Evolutionary conservation across 2,113 vertebrate species (phyloP).

Genomic region (Nansenia antarctica): DNA sequence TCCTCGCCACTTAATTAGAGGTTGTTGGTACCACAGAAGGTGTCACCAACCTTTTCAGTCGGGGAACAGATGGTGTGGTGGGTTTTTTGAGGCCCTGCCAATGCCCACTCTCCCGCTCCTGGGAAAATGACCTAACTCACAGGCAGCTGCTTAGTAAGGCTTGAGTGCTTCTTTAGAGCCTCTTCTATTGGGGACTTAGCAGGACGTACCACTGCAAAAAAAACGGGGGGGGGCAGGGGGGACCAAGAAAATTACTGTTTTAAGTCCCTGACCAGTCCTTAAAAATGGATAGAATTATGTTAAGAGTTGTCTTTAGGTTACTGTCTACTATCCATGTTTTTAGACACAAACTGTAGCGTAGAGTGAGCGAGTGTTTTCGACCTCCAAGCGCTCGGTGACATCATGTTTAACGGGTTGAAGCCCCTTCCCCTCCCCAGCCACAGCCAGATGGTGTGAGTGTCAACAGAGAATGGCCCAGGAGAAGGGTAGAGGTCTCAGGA

Average conservation of each 20-base stretch:
- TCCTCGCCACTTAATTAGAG: conserved; percentile 98
- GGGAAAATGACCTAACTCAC: conserved; percentile 99
- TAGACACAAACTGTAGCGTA: conserved; percentile 16
- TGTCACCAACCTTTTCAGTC: conserved; percentile 96
- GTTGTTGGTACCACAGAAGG: conserved; percentile 98
- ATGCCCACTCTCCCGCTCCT: conserved; percentile 98
- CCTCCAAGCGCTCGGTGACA: conserved; percentile 42
- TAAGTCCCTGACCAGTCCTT: neutral
- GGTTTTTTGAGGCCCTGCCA: conserved; percentile 95
- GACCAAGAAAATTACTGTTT: neutral
- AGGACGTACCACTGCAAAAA: conserved; percentile 82
- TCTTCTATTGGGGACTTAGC: conserved; percentile 75
- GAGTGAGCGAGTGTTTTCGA: conserved; percentile 25
- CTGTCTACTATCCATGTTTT: conserved; percentile 31
- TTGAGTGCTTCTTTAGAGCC: conserved; percentile 99
- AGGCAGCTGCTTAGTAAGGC: conserved; percentile 98
- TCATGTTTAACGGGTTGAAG: conserved; percentile 54
- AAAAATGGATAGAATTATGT: neutral
- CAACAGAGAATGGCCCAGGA: conserved; percentile 85
- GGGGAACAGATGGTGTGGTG: conserved; percentile 98
- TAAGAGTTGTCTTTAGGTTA: no score
- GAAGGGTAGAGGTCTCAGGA: conserved; percentile 78
- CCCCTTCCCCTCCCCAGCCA: conserved; percentile 69
- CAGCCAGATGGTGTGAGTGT: conserved; percentile 93
- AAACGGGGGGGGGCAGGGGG: conserved; percentile 33